phyloP scores from a whole-genome alignment of 2,888 invertebrate genomes.

The Blomia tropicalis region DNA sequence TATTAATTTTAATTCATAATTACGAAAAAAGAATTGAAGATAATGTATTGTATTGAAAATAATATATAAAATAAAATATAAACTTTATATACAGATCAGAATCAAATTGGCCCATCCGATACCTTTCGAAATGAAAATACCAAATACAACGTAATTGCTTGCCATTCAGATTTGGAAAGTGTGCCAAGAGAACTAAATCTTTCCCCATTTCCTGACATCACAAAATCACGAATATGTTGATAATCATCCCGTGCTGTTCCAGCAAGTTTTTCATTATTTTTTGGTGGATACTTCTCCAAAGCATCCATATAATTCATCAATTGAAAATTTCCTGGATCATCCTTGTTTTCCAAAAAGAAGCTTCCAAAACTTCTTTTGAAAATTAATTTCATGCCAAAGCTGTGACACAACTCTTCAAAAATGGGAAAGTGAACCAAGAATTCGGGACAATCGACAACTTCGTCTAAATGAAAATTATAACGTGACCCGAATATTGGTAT shows the following conservation, averaged over 20 bases:
- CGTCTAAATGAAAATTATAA: conserved; percentile 87
- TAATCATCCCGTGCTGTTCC: conserved; percentile 42
- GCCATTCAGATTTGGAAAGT: conserved; percentile 76
- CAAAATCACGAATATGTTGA: conserved; percentile 53
- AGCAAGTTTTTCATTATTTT: conserved; percentile 42
- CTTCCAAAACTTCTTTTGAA: conserved; percentile 50
- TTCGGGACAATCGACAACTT: conserved; percentile 94
- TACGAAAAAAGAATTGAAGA: no score
- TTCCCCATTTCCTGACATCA: conserved; percentile 14
- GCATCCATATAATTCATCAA: conserved; percentile 61
- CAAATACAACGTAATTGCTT: conserved; percentile 65
- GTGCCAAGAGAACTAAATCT: conserved; percentile 45
- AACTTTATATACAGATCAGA: background rate
- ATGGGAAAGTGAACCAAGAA: conserved; percentile 86
- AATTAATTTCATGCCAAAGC: conserved; percentile 40
- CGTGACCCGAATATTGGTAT: conserved; percentile 79
- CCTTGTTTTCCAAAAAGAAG: conserved; percentile 50
- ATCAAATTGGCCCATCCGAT: background rate
- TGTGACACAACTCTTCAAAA: conserved; percentile 46
- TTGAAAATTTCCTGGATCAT: background rate
- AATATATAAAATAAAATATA: conserved; percentile 4
- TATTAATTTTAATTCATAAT: no score
- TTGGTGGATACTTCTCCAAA: conserved; percentile 57
- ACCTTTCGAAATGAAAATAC: conserved; percentile 64
- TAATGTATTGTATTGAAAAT: no score